A percentile compares a stretch with the other conserved stretches of the same genome.
Evolutionary conservation across 2,797 vertebrate species (phyloP).

Genomic region (Darevskia nairensis): DNA sequence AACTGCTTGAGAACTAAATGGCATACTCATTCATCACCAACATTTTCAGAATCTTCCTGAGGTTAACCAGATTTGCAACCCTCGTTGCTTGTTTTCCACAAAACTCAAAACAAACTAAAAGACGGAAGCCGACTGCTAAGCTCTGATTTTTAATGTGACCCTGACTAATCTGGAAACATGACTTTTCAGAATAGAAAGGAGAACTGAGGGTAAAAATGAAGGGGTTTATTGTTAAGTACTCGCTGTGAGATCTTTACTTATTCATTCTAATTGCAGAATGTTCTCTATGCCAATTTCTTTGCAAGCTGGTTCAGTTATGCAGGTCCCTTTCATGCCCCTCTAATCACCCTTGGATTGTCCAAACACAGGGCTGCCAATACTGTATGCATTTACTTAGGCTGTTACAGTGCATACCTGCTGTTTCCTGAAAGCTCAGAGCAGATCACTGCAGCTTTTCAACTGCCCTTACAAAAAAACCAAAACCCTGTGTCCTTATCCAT

Average conservation of each 20-base stretch:
- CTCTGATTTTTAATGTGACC: slow-evolving; percentile 18
- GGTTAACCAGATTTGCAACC: slow-evolving; percentile 21
- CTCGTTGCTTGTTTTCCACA: slow-evolving; percentile 1
- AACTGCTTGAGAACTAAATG: slow-evolving; percentile 13
- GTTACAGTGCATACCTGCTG: neutral
- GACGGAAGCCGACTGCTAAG: neutral
- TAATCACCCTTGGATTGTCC: neutral
- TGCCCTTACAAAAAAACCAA: neutral
- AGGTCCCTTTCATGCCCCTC: neutral
- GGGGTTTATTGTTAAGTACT: slow-evolving; percentile 18
- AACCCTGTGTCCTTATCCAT: neutral
- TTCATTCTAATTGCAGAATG: neutral
- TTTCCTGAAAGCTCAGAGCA: neutral
- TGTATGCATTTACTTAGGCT: neutral
- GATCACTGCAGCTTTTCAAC: neutral
- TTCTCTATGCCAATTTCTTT: slow-evolving; percentile 6
- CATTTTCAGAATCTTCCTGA: slow-evolving; percentile 16
- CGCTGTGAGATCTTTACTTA: slow-evolving; percentile 13
- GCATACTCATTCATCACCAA: slow-evolving; percentile 8
- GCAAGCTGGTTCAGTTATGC: rapidly evolving
- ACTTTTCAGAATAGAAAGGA: neutral
- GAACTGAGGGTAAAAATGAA: neutral
- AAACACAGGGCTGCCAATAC: neutral
- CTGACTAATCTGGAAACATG: slow-evolving; percentile 5
- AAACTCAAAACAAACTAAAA: slow-evolving; percentile 33